phyloP scores from a whole-genome alignment of 2,797 vertebrate genomes.

The Myotis findleyi region DNA sequence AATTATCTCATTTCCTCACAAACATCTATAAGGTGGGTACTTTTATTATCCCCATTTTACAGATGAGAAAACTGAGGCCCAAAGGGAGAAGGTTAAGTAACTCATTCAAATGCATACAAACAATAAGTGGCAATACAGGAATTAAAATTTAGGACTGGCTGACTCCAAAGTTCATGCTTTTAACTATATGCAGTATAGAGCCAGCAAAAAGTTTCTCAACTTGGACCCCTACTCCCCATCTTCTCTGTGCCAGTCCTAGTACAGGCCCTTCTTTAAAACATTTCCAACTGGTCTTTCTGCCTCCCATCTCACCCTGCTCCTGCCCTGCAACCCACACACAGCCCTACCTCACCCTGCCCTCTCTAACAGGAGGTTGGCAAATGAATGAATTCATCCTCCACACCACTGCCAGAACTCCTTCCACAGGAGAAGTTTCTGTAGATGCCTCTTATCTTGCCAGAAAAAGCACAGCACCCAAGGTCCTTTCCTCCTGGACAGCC shows the following conservation, averaged over 20 bases:
- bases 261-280: not conserved
- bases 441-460: not conserved
- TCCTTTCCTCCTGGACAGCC: not conserved
- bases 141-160: not conserved
- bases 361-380: not conserved
- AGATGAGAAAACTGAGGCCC: constrained; percentile 31
- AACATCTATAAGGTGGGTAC: not conserved
- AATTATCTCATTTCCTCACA: constrained; percentile 38
- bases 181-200: not conserved
- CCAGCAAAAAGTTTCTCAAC: not conserved
- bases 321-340: not conserved
- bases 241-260: not conserved
- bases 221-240: not conserved
- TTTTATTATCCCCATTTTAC: constrained; percentile 6
- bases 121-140: not conserved
- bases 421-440: not conserved
- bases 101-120: not conserved
- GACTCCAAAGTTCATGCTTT: not conserved
- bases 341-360: not conserved
- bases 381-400: not conserved
- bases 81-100: not conserved
- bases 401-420: not conserved
- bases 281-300: not conserved
- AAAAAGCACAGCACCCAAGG: not conserved
- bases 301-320: not conserved